Conservation (phyloP, 2,797 vertebrate genomes). For the Sebastolobus altivelis region DNA sequence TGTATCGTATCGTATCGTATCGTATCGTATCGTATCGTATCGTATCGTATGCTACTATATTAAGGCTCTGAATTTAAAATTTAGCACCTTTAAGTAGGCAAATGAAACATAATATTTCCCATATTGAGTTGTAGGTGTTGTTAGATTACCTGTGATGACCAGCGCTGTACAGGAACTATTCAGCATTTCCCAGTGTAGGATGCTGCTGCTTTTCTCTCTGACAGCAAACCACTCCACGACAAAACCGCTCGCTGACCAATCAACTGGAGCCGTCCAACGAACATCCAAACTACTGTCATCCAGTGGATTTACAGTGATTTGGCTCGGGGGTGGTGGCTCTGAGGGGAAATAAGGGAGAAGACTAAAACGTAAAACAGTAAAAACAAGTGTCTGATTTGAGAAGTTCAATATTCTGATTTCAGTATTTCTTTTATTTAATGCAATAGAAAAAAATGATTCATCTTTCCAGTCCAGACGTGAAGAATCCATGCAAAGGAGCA, state of each 20-base stretch:
- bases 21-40: too few relatives aligned
- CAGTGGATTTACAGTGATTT: conserved; percentile 47
- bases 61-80: not conserved
- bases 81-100: not conserved
- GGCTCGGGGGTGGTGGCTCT: conserved; percentile 56
- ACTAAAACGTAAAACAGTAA: not conserved
- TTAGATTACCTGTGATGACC: conserved; percentile 75
- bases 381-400: not conserved
- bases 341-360: not conserved
- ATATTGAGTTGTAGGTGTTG: not conserved
- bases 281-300: conserved; percentile 68
- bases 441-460: not conserved
- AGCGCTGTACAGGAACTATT: conserved; percentile 35
- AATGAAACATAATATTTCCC: not conserved
- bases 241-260: conserved; percentile 54
- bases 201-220: conserved; percentile 20
- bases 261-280: conserved; percentile 63
- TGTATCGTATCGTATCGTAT: too few relatives aligned
- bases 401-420: not conserved
- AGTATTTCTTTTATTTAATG: not conserved
- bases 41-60: not conserved
- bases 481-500: not conserved
- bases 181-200: conserved; percentile 67
- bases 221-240: conserved; percentile 81
- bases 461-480: not conserved